These are phyloP conservation scores for Bombus turneri DNA, from an alignment of 1,140 invertebrate genomes.

Conservation along the genomic window DNA sequence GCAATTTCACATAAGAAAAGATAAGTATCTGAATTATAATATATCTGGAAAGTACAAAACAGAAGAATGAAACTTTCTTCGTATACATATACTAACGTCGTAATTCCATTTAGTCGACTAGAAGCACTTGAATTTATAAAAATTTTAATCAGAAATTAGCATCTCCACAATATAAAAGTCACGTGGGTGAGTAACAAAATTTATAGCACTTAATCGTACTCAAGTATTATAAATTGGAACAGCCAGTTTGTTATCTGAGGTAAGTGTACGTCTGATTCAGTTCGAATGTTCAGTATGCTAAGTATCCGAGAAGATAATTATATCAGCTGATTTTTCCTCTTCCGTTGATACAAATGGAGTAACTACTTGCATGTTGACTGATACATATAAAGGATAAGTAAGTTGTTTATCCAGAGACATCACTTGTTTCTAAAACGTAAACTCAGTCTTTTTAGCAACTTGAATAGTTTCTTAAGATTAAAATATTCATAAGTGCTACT, in stretches of 20 bases:
- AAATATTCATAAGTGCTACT: constrained; percentile 30
- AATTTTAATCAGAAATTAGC: constrained; percentile 39
- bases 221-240: constrained; percentile 40
- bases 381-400: constrained; percentile 87
- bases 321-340: constrained; percentile 63
- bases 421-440: constrained; percentile 82
- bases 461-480: constrained; percentile 24
- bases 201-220: constrained; percentile 31
- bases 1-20: neutral
- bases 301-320: constrained; percentile 66
- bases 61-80: constrained; percentile 1
- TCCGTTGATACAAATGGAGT: constrained; percentile 79
- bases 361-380: constrained; percentile 87
- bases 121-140: constrained; percentile 14
- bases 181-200: constrained; percentile 42
- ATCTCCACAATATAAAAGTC: constrained; percentile 38
- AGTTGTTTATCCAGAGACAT: constrained; percentile 85
- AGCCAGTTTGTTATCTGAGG: constrained; percentile 23
- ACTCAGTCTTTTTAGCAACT: constrained; percentile 44
- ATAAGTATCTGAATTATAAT: constrained; percentile 15
- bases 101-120: constrained; percentile 39
- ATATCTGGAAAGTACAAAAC: constrained; percentile 1
- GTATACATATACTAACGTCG: neutral
- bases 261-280: constrained; percentile 25
- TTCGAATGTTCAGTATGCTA: constrained; percentile 60